Conservation (phyloP, 2,888 invertebrate genomes). For the Nomada fabriciana region DNA sequence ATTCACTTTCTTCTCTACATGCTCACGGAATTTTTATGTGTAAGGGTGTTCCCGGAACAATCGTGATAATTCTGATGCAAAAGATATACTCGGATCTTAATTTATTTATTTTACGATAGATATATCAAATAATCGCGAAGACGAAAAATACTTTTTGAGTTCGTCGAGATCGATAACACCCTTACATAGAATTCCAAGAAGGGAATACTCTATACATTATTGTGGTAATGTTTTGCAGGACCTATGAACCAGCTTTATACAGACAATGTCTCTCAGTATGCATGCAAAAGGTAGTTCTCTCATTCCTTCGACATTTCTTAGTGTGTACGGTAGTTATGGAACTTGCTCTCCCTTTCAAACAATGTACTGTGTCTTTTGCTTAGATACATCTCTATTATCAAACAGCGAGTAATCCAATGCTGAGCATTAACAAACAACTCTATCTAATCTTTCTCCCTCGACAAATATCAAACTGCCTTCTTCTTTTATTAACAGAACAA, state of each 20-base stretch:
- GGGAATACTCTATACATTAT: slow-evolving; percentile 60
- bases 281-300: slow-evolving; percentile 77
- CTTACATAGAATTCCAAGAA: slow-evolving; percentile 54
- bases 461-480: not conserved
- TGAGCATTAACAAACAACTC: slow-evolving; percentile 2
- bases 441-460: no score
- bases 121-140: not conserved
- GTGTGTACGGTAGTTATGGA: slow-evolving; percentile 50
- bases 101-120: not conserved
- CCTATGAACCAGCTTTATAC: slow-evolving; percentile 77
- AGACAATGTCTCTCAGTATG: slow-evolving; percentile 77
- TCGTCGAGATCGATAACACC: slow-evolving; percentile 42
- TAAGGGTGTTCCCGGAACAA: slow-evolving; percentile 47
- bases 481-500: slow-evolving; percentile 7
- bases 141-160: not conserved
- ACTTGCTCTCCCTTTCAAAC: slow-evolving; percentile 19
- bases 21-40: slow-evolving; percentile 56
- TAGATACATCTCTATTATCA: not conserved
- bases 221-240: slow-evolving; percentile 75
- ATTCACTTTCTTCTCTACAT: slow-evolving; percentile 30
- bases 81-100: not conserved
- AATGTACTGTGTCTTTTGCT: not conserved
- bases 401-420: slow-evolving; percentile 13
- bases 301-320: slow-evolving; percentile 68
- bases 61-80: not conserved